Conservation (phyloP, 2,113 vertebrate species). For the Natator depressus region DNA sequence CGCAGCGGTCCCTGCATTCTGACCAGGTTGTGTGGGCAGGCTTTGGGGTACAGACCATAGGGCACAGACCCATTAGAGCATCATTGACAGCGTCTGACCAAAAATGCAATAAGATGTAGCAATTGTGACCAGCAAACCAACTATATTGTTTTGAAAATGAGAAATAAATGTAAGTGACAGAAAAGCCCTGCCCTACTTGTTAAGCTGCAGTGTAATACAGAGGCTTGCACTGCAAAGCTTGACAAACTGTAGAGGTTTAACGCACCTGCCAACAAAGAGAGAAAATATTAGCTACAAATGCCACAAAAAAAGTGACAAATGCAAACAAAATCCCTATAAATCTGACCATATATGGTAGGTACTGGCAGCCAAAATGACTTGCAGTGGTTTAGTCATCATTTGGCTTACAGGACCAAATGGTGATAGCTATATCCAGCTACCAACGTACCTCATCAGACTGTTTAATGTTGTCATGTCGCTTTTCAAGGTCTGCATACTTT, state of each 20-base stretch:
- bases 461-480: constrained; percentile 89
- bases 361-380: constrained; percentile 79
- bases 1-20: constrained; percentile 90
- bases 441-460: constrained; percentile 94
- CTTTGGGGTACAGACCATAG: constrained; percentile 92
- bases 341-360: constrained; percentile 76
- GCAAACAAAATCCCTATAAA: constrained; percentile 81
- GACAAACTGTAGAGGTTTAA: constrained; percentile 90
- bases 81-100: constrained; percentile 91
- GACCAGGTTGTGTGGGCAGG: constrained; percentile 89
- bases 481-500: constrained; percentile 97
- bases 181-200: constrained; percentile 89
- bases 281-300: constrained; percentile 87
- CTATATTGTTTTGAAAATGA: constrained; percentile 83
- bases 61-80: constrained; percentile 92
- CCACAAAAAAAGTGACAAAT: constrained; percentile 81
- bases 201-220: constrained; percentile 91
- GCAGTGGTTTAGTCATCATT: constrained; percentile 67
- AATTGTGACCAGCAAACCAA: constrained; percentile 88
- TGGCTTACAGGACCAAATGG: constrained; percentile 79
- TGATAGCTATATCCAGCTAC: constrained; percentile 50
- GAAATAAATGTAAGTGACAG: constrained; percentile 85
- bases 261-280: constrained; percentile 92
- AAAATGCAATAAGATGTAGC: constrained; percentile 90
- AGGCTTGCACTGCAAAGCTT: constrained; percentile 90